These are phyloP conservation scores for Sebastiscus albofasciatus DNA, from an alignment of 2,797 vertebrate genomes.

Conservation along the genomic window DNA sequence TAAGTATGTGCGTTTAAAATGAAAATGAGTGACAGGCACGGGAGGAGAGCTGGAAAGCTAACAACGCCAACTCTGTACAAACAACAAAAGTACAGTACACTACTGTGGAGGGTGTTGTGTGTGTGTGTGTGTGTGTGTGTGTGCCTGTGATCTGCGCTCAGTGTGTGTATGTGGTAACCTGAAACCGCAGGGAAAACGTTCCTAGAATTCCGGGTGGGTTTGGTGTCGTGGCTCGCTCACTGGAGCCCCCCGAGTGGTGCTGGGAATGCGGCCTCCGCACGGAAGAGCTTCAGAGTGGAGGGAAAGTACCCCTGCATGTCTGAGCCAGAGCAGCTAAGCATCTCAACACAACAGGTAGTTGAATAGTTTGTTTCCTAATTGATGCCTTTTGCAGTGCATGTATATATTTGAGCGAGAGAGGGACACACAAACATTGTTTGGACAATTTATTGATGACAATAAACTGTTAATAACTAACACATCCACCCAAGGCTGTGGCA, in stretches of 20 bases:
- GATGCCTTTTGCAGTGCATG: not conserved
- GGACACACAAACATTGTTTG: not conserved
- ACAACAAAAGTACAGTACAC: conserved; percentile 79
- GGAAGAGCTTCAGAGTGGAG: conserved; percentile 59
- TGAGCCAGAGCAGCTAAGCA: not conserved
- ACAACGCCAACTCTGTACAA: conserved; percentile 70
- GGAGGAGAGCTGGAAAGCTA: conserved; percentile 62
- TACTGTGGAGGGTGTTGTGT: conserved; percentile 66
- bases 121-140: conserved; percentile 26
- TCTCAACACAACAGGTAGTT: conserved; percentile 1
- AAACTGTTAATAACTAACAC: not conserved
- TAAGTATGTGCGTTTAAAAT: conserved; percentile 54
- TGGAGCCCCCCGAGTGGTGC: conserved; percentile 75
- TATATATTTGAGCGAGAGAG: not conserved
- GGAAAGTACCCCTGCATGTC: conserved; percentile 56
- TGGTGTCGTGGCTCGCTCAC: conserved; percentile 74
- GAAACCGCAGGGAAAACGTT: conserved; percentile 82
- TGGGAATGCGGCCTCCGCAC: conserved; percentile 74
- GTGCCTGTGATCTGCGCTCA: conserved; percentile 65
- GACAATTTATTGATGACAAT: not conserved
- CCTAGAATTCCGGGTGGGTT: conserved; percentile 82
- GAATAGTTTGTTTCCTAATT: not conserved
- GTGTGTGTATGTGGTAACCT: conserved; percentile 76
- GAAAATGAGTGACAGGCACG: conserved; percentile 62
- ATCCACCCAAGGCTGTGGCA: not conserved